A percentile compares a stretch with the other conserved stretches of the same genome.
Conservation (phyloP, 1,140 invertebrate species). For the Cherax destructor region DNA sequence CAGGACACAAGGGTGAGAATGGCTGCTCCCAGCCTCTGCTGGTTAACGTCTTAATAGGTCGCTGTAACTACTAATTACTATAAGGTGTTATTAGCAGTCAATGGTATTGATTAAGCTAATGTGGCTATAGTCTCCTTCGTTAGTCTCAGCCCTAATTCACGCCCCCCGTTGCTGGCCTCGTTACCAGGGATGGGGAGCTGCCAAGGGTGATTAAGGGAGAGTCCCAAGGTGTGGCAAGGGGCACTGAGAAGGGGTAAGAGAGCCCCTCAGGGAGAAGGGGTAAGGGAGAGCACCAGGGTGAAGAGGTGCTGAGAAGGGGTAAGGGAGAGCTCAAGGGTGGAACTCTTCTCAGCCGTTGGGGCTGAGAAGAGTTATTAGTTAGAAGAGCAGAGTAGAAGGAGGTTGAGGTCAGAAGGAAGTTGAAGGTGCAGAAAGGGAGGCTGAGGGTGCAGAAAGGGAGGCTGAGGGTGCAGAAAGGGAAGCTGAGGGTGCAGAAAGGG, state of each 20-base stretch:
- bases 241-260: background rate
- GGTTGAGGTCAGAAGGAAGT: too few species aligned
- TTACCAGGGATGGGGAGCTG: background rate
- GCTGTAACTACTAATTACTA: conserved; percentile 62
- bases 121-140: conserved; percentile 58
- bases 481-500: too few species aligned
- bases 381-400: too few species aligned
- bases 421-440: too few species aligned
- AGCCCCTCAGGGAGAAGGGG: background rate
- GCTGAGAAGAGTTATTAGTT: too few species aligned
- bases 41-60: conserved; percentile 48
- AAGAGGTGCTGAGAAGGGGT: too few species aligned
- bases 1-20: conserved; percentile 19
- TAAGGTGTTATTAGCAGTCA: conserved; percentile 67
- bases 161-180: conserved; percentile 9
- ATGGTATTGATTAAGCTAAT: conserved; percentile 68
- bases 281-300: background rate
- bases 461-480: too few species aligned
- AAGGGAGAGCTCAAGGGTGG: too few species aligned
- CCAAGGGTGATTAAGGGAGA: background rate
- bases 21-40: background rate
- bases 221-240: background rate
- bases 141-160: conserved; percentile 47
- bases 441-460: too few species aligned
- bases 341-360: too few species aligned